Evolutionary conservation across 2,797 vertebrate genomes (phyloP).

Genomic region (Cryptoblepharus egeriae): DNA sequence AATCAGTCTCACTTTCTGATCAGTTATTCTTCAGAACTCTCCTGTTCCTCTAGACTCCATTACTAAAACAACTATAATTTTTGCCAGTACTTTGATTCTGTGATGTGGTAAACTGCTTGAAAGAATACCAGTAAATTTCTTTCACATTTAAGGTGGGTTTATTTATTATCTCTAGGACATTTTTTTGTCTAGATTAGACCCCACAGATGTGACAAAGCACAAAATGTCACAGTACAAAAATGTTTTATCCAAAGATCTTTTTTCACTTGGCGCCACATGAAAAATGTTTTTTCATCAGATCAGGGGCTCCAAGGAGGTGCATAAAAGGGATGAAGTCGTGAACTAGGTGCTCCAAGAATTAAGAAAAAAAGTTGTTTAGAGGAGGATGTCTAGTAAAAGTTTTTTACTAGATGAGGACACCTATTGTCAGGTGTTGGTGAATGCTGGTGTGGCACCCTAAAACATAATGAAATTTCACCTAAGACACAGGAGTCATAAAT

Average conservation of each 20-base stretch:
- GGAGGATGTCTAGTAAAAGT: too few relatives aligned
- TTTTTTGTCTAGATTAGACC: not conserved
- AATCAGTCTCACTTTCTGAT: not conserved
- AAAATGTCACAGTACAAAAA: not conserved
- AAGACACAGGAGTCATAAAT: too few relatives aligned
- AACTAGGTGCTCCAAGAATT: too few relatives aligned
- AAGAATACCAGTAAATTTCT: not conserved
- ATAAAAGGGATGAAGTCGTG: too few relatives aligned
- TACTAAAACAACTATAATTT: not conserved
- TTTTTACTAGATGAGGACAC: too few relatives aligned
- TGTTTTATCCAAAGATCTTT: not conserved
- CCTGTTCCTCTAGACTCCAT: not conserved
- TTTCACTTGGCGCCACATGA: not conserved
- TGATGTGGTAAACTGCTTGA: not conserved
- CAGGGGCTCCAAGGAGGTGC: too few relatives aligned
- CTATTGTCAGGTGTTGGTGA: too few relatives aligned
- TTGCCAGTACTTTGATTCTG: not conserved
- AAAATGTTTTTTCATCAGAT: not conserved
- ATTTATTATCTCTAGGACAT: slow-evolving; percentile 6
- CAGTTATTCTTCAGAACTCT: not conserved
- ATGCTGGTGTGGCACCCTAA: too few relatives aligned
- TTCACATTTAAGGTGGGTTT: not conserved
- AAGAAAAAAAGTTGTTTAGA: too few relatives aligned
- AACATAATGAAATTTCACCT: too few relatives aligned
- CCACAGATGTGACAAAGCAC: not conserved